These are phyloP conservation scores for Acromyrmex charruanus DNA, from an alignment of 1,140 invertebrate species.

Conservation along the genomic window DNA sequence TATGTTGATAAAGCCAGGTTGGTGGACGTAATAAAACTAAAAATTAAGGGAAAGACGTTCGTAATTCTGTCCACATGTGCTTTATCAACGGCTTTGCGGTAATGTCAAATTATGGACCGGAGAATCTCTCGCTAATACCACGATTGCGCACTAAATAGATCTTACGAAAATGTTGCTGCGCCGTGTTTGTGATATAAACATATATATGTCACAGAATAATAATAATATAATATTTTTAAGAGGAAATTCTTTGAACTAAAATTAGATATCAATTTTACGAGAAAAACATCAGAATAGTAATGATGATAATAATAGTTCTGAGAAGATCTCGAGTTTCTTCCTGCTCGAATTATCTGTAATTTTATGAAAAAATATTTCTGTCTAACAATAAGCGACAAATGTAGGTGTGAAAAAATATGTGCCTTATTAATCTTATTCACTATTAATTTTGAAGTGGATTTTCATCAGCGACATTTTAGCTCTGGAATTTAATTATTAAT, in stretches of 20 bases:
- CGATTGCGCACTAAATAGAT: neutral
- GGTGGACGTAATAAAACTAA: conserved; percentile 38
- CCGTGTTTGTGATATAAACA: neutral
- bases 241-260: neutral
- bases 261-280: neutral
- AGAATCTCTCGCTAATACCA: neutral
- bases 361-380: neutral
- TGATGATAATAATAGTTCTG: neutral
- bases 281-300: no score
- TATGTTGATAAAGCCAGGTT: conserved; percentile 35
- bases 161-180: neutral
- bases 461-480: neutral
- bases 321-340: neutral
- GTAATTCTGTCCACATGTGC: conserved; percentile 43
- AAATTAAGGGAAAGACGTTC: conserved; percentile 30
- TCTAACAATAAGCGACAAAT: neutral
- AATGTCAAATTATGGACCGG: neutral
- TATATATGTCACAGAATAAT: neutral
- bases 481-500: neutral
- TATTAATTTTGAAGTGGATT: neutral
- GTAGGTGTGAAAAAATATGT: neutral
- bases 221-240: neutral
- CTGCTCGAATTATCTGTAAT: neutral
- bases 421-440: neutral
- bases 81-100: conserved; percentile 22